Evolutionary conservation across 2,113 vertebrate genomes (phyloP), one percentile per base, ranked within the genome.

Genomic region (Lanius collurio): DNA sequence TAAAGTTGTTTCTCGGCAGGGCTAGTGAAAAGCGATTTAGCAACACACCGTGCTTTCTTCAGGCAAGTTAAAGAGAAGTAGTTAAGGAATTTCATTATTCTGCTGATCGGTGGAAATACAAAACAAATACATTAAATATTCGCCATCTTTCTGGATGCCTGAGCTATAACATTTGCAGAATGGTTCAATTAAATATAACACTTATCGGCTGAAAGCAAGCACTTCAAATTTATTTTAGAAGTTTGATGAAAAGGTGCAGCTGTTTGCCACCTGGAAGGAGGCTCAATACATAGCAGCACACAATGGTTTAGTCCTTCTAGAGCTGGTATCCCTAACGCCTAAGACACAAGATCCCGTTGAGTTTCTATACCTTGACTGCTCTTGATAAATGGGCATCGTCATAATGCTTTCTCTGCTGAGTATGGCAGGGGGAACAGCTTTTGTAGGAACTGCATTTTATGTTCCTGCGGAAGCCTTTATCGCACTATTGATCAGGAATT

Each of bases 21-120:
- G 97, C 97, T 59, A 41, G 93, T 98, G 97, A 98, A 98, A 98
- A 97, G 98, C 98, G 96, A 98, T 98, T 98, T 98, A 98, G 98
- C 98, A 98, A 98, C 98, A 98, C 94, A 98, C 98, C 95, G 95
- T 82, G 98, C 98, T 98, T 98, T 98, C 98, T 98, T 98, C 97
- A 79, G 95, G 97, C 97, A 97, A 98, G 98, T 98, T 98, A 98
- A 98, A 98, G 98, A 98, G 97, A 98, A 98, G 97, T 97, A 98
- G 98, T 98, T 98, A 98, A 98, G 98, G 98, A 98, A 98, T 98
- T 98, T 97, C 98, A 98, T 97, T 98, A 98, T 98, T 97, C 97
- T 65, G 94, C 73, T 89, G 96, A 93, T 96, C 4, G 21, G 89
- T 94, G 96, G 94, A 97, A 96, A 98, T 77, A 97, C 95, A 97